These are phyloP conservation scores for Drosophila mojavensis DNA, from an alignment of 1,140 invertebrate species.

Conservation along the genomic window DNA sequence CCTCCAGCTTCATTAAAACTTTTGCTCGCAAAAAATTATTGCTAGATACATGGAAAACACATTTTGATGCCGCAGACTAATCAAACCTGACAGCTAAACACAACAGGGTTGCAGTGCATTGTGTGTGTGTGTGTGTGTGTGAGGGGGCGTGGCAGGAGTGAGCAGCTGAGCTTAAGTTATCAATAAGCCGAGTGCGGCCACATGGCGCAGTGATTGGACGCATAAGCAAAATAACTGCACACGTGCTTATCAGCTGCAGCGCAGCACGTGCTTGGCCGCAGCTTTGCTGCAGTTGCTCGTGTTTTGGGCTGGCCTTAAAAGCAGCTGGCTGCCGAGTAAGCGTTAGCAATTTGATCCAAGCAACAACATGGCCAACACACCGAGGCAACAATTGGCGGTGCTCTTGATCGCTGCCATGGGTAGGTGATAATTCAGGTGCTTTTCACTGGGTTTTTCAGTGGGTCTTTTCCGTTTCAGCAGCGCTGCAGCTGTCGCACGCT, in stretches of 20 bases:
- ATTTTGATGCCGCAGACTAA: conserved; percentile 2
- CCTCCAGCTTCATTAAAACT: conserved; percentile 3
- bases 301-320: conserved; percentile 45
- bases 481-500: conserved; percentile 43
- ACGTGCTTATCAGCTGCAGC: conserved; percentile 61
- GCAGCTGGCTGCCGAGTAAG: conserved; percentile 32
- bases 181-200: conserved; percentile 7
- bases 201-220: conserved; percentile 10
- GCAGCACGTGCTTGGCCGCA: conserved; percentile 54
- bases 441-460: not conserved
- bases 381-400: conserved; percentile 54
- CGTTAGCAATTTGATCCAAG: conserved; percentile 13
- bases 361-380: conserved; percentile 35
- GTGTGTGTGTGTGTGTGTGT: too few species aligned
- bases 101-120: not conserved
- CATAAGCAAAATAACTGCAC: conserved; percentile 22
- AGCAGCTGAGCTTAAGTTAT: conserved; percentile 6
- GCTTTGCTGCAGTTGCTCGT: not conserved
- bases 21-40: not conserved
- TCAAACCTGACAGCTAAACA: conserved; percentile 1
- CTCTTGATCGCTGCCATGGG: conserved; percentile 57
- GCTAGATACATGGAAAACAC: not conserved
- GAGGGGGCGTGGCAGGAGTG: not conserved
- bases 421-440: conserved; percentile 48
- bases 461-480: conserved; percentile 14